phyloP scores from a whole-genome alignment of 2,888 invertebrate genomes.

The Eucriotettix oculatus region DNA sequence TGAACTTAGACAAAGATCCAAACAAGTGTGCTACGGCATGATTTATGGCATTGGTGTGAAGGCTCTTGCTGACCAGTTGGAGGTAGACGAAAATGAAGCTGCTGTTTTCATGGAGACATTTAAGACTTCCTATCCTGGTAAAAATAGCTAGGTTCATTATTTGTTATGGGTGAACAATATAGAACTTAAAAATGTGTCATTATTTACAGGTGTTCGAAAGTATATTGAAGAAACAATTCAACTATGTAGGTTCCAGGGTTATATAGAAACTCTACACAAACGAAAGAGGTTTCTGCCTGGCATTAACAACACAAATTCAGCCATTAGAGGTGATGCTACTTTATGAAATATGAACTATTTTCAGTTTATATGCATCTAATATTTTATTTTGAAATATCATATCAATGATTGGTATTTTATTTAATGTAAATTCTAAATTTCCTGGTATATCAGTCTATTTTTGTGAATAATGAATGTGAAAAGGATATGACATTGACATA shows the following conservation, averaged over 20 bases:
- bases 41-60: constrained; percentile 91
- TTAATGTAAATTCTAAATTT: too few relatives aligned
- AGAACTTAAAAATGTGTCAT: too few relatives aligned
- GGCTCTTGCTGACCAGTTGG: constrained; percentile 61
- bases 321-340: constrained; percentile 38
- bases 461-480: too few relatives aligned
- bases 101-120: constrained; percentile 62
- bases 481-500: too few relatives aligned
- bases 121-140: constrained; percentile 52
- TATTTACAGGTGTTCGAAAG: constrained; percentile 8
- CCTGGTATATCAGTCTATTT: too few relatives aligned
- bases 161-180: too few relatives aligned
- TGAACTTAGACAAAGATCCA: constrained; percentile 67
- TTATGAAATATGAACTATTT: too few relatives aligned
- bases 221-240: constrained; percentile 42
- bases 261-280: constrained; percentile 67
- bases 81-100: constrained; percentile 64
- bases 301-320: constrained; percentile 43
- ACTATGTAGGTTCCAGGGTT: constrained; percentile 52
- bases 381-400: too few relatives aligned
- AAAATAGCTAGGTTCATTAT: background rate
- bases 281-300: constrained; percentile 62
- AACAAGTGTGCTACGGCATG: constrained; percentile 89
- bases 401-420: too few relatives aligned
- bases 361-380: too few relatives aligned